Percentiles rank a stretch among this genome's conserved stretches.
Conservation (phyloP, 2,888 invertebrate species). For the Silvanus unidentatus region DNA sequence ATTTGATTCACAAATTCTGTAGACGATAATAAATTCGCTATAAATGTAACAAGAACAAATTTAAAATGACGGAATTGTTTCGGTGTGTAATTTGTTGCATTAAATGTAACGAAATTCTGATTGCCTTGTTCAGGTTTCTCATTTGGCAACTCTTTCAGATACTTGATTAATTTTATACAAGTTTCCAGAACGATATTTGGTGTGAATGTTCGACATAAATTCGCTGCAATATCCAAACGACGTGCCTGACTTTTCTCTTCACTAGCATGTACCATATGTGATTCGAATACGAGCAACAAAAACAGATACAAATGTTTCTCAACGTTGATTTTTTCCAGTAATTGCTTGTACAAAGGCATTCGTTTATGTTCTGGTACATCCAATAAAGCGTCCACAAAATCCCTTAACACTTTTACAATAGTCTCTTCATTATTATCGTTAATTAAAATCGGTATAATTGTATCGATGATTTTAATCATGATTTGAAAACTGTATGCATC, state of each 20-base stretch:
- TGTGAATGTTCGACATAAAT: constrained; percentile 61
- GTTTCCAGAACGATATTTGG: constrained; percentile 58
- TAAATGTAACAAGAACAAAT: constrained; percentile 69
- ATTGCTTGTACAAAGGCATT: constrained; percentile 69
- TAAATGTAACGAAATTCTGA: constrained; percentile 49
- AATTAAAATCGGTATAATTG: constrained; percentile 76
- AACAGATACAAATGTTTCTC: constrained; percentile 66
- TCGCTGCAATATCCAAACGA: constrained; percentile 60
- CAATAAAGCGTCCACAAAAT: constrained; percentile 84
- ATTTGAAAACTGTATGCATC: constrained; percentile 94
- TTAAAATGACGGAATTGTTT: constrained; percentile 81
- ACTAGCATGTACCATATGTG: constrained; percentile 57
- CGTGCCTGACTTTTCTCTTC: constrained; percentile 32
- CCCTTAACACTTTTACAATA: constrained; percentile 63
- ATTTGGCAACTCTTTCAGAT: constrained; percentile 61
- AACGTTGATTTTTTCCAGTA: constrained; percentile 66
- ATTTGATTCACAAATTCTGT: constrained; percentile 63
- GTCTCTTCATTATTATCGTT: constrained; percentile 38
- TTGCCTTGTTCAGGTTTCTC: constrained; percentile 50
- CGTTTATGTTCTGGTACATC: constrained; percentile 93
- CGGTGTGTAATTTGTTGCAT: constrained; percentile 52
- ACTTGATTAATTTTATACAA: constrained; percentile 61
- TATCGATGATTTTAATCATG: constrained; percentile 82
- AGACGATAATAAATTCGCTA: constrained; percentile 63
- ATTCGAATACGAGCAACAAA: constrained; percentile 64